Evolutionary conservation across 2,888 invertebrate genomes (phyloP), one percentile per base, ranked within the genome.

Genomic region (Coelinius sp.): DNA sequence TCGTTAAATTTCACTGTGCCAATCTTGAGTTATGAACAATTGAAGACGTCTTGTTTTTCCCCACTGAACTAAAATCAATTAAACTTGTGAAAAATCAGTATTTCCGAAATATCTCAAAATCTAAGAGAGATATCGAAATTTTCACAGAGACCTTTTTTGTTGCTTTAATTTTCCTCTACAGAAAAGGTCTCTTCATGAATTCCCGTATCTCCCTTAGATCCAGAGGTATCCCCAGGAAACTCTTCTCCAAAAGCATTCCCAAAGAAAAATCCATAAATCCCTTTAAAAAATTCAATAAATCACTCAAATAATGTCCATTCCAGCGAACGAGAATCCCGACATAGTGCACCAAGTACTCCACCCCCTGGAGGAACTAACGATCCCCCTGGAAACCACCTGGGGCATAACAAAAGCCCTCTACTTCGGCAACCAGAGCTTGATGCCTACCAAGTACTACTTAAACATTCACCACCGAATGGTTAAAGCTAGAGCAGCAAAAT

Each of bases 341-440:
- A 89, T 93, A 56, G 93, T 95, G 84, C 88, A 90, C 35, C 92
- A 93, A 81, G 89, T 95, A 62, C 90, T 97, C 74, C 89, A 92
- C 76, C 94, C 94, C 0, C 83, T 97, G 25, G 97, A 98, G 84
- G 91, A 91, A 79, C 85, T 93, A 0, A 92, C 93, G 35, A 90
- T 91, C 0, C 93, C 94, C 8, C 87, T 98, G 62, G 94, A 95
- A 83, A 91, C 93, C 63, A 95, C 95, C 2, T 97, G 96, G 95
- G 95, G 95, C 8, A 90, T 96, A 79, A 93, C 96, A 0, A 97
- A 96, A 87, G 92, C 94, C 2, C 87, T 97, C 10, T 96, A 94
- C 83, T 88, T 95, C 64, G 94, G 95, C 4, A 94, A 95, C 82
- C 93, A 93, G 81, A 92, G 93, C 0, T 84, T 94, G 10, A 95